Conservation (phyloP, 2,888 invertebrate genomes). For the Lepetodrilus schrolli region DNA sequence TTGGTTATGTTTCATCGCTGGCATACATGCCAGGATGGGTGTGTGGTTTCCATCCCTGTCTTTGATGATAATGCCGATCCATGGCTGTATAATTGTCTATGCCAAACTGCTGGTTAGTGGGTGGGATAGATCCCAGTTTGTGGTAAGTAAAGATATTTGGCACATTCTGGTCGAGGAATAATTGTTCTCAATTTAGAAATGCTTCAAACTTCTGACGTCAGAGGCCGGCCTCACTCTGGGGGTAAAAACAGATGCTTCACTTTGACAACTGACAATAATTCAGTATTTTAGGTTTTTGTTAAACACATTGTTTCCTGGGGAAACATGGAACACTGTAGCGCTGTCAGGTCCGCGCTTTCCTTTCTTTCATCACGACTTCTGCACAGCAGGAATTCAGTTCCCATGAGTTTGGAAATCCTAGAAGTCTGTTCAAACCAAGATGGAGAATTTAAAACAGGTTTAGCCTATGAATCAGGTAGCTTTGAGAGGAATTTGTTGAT, state of each 20-base stretch:
- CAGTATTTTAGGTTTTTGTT: slow-evolving; percentile 22
- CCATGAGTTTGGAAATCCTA: not conserved
- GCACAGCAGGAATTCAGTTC: not conserved
- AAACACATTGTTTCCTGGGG: slow-evolving; percentile 6
- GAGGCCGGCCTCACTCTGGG: not conserved
- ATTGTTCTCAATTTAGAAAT: not conserved
- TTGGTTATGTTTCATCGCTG: not conserved
- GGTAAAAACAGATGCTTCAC: slow-evolving; percentile 12
- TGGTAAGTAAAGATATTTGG: not conserved
- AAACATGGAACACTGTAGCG: not conserved
- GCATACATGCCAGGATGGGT: not conserved
- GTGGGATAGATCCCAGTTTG: not conserved
- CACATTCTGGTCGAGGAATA: not conserved
- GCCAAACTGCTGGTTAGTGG: not conserved
- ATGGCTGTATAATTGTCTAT: no score
- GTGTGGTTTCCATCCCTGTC: no score
- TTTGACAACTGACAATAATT: slow-evolving; percentile 27
- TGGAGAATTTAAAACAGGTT: not conserved
- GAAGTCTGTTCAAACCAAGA: slow-evolving; percentile 15
- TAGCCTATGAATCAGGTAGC: not conserved
- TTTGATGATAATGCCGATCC: no score
- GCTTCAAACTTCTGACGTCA: slow-evolving; percentile 2
- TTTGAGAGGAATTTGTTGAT: not conserved
- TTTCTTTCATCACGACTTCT: not conserved
- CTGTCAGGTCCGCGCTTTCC: not conserved